Base-by-base conservation (phyloP, 2,888 invertebrate genomes). In the Podotricha telesiphe region DNA sequence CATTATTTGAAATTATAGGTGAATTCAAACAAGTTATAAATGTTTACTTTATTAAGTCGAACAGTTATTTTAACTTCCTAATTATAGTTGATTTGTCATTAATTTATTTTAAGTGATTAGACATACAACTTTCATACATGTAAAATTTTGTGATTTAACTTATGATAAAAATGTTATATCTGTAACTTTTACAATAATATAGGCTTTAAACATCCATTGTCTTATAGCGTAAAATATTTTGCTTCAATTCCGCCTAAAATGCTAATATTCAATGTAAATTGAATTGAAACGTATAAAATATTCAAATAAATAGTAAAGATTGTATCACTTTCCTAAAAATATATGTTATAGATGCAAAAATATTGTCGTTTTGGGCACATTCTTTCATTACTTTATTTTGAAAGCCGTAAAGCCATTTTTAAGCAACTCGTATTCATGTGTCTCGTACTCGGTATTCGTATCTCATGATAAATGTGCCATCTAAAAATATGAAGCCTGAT, bases 181-280 rank as follows among this genome's bases (percentile, higher is more conserved):
- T 15, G 20, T 40, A 42, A 19, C 22, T 59, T 42, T 59, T 45
- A 22, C 59, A 59, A 22, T 59, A 45, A 28, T 45, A 59, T 28
- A 59, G 45, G 45, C 45, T 58, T 28, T 45, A 28, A n/a, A 42
- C 15, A 45, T 45, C 22, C 45, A 4, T 28, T n/a, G 22, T 22
- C 10, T 34, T 34, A 34, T 34, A 2, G 53, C 17, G 34, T 37
- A 37, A 58, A 20, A 58, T 15, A 4, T 55, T 37, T 10, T 58
- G 42, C 1, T 42, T 28, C 11, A 45, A 59, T n/a, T 59, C n/a
- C 59, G 42, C 59, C 59, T 59, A 59, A 45, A 45, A 17, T 59
- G 37, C 40, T 22, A 45, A 28, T 45, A 45, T 59, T 22, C 45
- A 11, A n/a, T 28, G 2, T 15, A 50, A 10, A 20, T 20, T 28